These are phyloP conservation scores for Andinoacara biseriatus DNA, from an alignment of 2,113 vertebrate genomes.

Conservation along the genomic window DNA sequence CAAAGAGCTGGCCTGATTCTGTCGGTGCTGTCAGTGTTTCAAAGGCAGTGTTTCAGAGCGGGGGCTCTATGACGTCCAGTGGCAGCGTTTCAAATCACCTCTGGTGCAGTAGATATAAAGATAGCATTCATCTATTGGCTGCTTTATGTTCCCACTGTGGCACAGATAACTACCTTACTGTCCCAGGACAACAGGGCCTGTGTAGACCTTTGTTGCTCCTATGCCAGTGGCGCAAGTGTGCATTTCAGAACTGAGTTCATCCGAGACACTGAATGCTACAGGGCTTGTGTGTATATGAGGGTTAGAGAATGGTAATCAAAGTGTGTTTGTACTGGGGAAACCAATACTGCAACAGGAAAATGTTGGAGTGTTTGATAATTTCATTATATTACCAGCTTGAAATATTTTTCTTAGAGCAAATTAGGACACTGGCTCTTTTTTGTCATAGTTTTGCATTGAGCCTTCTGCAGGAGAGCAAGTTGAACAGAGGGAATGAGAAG, in stretches of 20 bases:
- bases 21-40: slow-evolving; percentile 68
- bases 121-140: slow-evolving; percentile 78
- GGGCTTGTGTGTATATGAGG: slow-evolving; percentile 54
- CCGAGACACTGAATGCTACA: slow-evolving; percentile 53
- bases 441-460: slow-evolving; percentile 5
- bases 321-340: slow-evolving; percentile 51
- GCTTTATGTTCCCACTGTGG: slow-evolving; percentile 75
- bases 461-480: not conserved
- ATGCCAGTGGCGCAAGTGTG: slow-evolving; percentile 74
- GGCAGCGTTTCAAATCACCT: slow-evolving; percentile 78
- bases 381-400: slow-evolving; percentile 39
- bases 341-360: slow-evolving; percentile 50
- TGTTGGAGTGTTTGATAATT: slow-evolving; percentile 46
- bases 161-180: slow-evolving; percentile 77
- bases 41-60: slow-evolving; percentile 65
- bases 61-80: slow-evolving; percentile 69
- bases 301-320: slow-evolving; percentile 27
- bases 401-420: slow-evolving; percentile 35
- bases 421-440: slow-evolving; percentile 45
- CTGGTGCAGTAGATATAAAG: slow-evolving; percentile 77
- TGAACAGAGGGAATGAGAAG: not conserved
- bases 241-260: slow-evolving; percentile 72
- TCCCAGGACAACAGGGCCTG: slow-evolving; percentile 73
- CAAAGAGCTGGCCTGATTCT: slow-evolving; percentile 74
- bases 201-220: slow-evolving; percentile 74